Evolutionary conservation across 2,888 invertebrate species (phyloP), one percentile per base, ranked within the genome.

Genomic region (Dryadula phaetusa): DNA sequence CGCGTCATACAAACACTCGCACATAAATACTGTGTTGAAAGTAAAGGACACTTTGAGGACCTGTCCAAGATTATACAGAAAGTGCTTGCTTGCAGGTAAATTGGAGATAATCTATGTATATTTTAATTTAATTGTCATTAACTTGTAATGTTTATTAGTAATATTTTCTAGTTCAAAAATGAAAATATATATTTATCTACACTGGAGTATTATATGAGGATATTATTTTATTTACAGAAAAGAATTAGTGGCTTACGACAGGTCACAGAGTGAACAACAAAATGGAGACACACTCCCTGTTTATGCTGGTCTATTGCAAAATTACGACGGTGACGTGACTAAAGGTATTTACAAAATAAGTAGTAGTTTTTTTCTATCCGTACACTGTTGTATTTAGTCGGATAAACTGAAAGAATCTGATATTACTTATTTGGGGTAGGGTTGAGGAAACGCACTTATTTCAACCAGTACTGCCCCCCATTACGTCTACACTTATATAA

Each of bases 1-100:
- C 95, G 97, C 83, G 97, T 97, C 61, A 99, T 99, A 77, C 99
- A 99, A 83, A 95, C 97, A 74, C 93, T 99, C 46, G 99, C 99
- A 2, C 98, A 98, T 85, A 97, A 98, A 82, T 99, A 99, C 88
- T 98, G 98, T 84, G 96, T 96, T 54, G 99, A 99, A 79, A 99
- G 98, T 83, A 98, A 98, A 84, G 96, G 96, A 5, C 97, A 98
- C 7, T 99, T 99, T 85, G 99, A 99, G 81, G 99, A 99, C 82
- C 94, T 99, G 1, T 98, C 96, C 80, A 96, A 96, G 87, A 96
- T 96, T 72, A 96, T 96, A 75, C 96, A 98, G 93, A 96, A 97
- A 82, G 98, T 99, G 22, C 93, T 98, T 72, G 98, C 99, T 0
- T 98, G 98, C 82, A 96, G 94, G 94, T 94, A 37, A 28, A 28